Evolutionary conservation across 2,113 vertebrate species (phyloP).

Genomic region (Corythaeola cristata): DNA sequence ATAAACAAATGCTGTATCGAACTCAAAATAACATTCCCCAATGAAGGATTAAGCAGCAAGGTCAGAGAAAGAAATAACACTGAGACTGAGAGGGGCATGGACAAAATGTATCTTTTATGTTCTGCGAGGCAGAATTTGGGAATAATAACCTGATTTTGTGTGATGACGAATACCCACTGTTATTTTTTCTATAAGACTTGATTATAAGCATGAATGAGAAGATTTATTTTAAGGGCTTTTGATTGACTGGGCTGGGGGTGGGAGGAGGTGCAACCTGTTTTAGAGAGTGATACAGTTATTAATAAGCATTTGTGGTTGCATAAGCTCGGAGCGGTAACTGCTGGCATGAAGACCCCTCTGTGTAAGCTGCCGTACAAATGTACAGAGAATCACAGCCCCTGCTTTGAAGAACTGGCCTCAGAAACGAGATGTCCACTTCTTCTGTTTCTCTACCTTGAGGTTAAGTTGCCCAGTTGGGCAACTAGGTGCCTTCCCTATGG

Average conservation of each 20-base stretch:
- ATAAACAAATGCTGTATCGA: background rate
- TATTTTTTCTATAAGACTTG: slow-evolving; percentile 18
- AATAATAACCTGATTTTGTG: background rate
- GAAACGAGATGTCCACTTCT: background rate
- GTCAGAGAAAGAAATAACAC: background rate
- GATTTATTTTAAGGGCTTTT: slow-evolving; percentile 54
- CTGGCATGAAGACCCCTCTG: background rate
- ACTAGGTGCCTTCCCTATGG: background rate
- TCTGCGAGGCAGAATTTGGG: background rate
- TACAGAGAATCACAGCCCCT: background rate
- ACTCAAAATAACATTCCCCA: background rate
- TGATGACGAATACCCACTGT: background rate
- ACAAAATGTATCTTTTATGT: background rate
- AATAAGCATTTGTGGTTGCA: slow-evolving; percentile 38
- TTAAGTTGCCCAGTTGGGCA: background rate
- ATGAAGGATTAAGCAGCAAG: background rate
- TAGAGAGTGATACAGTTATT: slow-evolving; percentile 26
- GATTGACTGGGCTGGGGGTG: slow-evolving; percentile 51
- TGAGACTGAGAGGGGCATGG: background rate
- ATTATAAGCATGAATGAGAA: slow-evolving; percentile 59
- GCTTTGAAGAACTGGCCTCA: background rate
- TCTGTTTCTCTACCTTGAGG: background rate
- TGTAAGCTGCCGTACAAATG: background rate
- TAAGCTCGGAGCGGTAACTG: background rate
- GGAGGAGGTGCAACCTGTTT: slow-evolving; percentile 45